phyloP scores from a whole-genome alignment of 2,113 vertebrate genomes.

The Silurus glanis region DNA sequence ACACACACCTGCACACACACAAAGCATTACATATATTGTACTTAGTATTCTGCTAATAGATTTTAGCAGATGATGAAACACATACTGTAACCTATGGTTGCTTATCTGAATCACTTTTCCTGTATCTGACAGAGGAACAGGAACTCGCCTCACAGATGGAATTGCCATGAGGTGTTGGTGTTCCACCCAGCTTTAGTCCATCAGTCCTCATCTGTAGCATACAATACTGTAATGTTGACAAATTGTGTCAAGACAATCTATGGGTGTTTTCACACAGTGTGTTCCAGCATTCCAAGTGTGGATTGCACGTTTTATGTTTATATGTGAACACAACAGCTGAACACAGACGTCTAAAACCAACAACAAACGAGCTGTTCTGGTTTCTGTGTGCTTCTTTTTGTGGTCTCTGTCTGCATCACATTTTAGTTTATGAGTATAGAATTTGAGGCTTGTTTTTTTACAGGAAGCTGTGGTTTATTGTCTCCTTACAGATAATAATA shows the following conservation, averaged over 20 bases:
- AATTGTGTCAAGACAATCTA: not conserved
- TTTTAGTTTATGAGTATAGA: not conserved
- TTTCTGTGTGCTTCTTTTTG: not conserved
- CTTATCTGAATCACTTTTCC: not conserved
- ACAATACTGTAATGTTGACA: constrained; percentile 2
- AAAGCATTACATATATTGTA: not conserved
- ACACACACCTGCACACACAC: not conserved
- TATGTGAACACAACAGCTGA: not conserved
- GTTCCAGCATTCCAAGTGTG: not conserved
- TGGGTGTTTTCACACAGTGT: not conserved
- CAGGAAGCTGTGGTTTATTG: not conserved
- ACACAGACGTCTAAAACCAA: not conserved
- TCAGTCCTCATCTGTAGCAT: not conserved
- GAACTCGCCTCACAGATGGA: not conserved
- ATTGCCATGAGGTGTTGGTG: not conserved
- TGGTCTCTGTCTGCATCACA: not conserved
- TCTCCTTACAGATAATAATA: not conserved
- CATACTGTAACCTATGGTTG: not conserved
- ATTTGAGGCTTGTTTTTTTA: not conserved
- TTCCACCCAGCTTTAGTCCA: not conserved
- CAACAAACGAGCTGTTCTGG: not conserved
- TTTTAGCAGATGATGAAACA: not conserved
- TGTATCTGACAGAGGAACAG: not conserved
- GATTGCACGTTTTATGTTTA: not conserved
- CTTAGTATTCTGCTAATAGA: not conserved